Evolutionary conservation across 2,888 invertebrate species (phyloP).

Genomic region (Drosophila formosana): DNA sequence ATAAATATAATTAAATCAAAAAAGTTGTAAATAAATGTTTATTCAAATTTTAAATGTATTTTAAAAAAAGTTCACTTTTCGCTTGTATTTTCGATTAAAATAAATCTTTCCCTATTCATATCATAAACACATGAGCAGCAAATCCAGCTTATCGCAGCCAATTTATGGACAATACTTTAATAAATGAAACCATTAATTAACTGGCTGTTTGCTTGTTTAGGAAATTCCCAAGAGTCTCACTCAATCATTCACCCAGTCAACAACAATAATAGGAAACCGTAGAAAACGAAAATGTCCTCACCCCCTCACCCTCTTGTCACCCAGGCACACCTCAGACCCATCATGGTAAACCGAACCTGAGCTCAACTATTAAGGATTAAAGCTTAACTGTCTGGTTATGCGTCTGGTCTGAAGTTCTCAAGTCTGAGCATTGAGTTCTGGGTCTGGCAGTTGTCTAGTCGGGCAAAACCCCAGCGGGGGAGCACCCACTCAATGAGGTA

Average conservation of each 20-base stretch:
- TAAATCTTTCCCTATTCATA: neutral
- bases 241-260: conserved; percentile 59
- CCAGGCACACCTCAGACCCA: neutral
- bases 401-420: conserved; percentile 45
- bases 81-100: neutral
- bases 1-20: too few species aligned
- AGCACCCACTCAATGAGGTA: conserved; percentile 56
- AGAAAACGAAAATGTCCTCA: conserved; percentile 36
- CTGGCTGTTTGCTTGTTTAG: conserved; percentile 30
- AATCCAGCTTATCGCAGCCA: conserved; percentile 31
- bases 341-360: conserved; percentile 4
- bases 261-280: conserved; percentile 53
- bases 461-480: conserved; percentile 50
- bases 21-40: too few species aligned
- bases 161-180: conserved; percentile 33
- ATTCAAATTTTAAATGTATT: neutral
- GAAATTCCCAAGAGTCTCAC: conserved; percentile 52
- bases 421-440: conserved; percentile 7
- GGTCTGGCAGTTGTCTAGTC: conserved; percentile 70
- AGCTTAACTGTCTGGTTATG: conserved; percentile 74
- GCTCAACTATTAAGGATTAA: conserved; percentile 71
- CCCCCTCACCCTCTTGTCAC: neutral
- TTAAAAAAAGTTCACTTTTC: neutral
- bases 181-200: conserved; percentile 68
- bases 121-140: conserved; percentile 14